phyloP scores from a whole-genome alignment of 2,888 invertebrate species.

The Stenichneumon culpator region DNA sequence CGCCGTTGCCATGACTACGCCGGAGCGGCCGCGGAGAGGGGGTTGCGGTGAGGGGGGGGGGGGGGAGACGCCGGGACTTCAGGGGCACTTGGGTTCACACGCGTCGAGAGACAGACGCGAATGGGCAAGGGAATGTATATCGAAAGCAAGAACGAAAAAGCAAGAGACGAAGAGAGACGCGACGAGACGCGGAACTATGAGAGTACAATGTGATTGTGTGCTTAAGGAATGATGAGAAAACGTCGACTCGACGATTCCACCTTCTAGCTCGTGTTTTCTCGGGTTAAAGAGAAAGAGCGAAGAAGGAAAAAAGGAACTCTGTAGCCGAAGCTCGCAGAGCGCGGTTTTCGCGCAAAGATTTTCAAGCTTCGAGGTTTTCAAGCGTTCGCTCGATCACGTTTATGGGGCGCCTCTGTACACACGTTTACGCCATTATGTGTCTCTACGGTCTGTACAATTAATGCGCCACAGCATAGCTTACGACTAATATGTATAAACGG shows the following conservation, averaged over 20 bases:
- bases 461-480: not conserved
- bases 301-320: not conserved
- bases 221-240: constrained; percentile 43
- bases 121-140: not conserved
- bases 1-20: constrained; percentile 26
- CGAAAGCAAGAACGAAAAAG: not conserved
- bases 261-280: constrained; percentile 10
- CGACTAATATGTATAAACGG: not conserved
- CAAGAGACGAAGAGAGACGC: constrained; percentile 1
- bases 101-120: constrained; percentile 15
- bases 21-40: not conserved
- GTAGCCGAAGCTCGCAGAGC: not conserved
- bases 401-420: not conserved
- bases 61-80: constrained; percentile 11
- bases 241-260: not conserved
- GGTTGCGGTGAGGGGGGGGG: not conserved
- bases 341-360: constrained; percentile 1
- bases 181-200: not conserved
- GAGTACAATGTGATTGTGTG: constrained; percentile 35
- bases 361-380: constrained; percentile 20
- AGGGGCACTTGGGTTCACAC: constrained; percentile 35
- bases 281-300: not conserved
- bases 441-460: not conserved
- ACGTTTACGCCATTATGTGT: not conserved
- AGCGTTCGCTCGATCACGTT: constrained; percentile 4